Conservation (phyloP, 2,113 vertebrate genomes). For the Platichthys flesus region DNA sequence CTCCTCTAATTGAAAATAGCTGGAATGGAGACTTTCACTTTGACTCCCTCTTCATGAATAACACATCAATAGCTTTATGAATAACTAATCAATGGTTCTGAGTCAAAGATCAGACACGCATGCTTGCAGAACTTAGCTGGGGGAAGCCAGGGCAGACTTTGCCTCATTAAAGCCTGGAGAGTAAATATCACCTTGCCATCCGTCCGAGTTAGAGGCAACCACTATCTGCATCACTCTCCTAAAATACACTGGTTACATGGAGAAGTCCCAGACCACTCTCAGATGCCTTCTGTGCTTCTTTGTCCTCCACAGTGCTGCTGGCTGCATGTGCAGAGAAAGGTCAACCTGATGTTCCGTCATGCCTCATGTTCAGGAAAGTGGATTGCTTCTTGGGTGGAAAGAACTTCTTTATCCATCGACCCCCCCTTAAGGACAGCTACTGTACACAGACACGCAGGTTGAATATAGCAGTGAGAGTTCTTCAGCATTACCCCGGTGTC, state of each 20-base stretch:
- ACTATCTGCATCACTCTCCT: constrained; percentile 4
- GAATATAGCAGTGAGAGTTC: background rate
- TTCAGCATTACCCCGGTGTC: background rate
- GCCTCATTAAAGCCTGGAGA: constrained; percentile 51
- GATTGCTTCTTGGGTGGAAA: constrained; percentile 9
- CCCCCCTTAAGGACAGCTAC: background rate
- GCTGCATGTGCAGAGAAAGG: constrained; percentile 22
- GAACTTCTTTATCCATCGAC: background rate
- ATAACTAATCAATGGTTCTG: constrained; percentile 57
- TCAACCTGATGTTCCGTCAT: constrained; percentile 2
- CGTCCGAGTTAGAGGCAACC: constrained; percentile 10
- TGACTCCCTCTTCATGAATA: constrained; percentile 61
- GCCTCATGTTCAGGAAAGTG: background rate
- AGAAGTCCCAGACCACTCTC: background rate
- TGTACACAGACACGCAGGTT: background rate
- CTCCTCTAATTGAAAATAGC: constrained; percentile 54
- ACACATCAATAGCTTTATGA: constrained; percentile 66
- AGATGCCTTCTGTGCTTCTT: background rate
- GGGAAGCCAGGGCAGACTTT: constrained; percentile 43
- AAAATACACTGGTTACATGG: background rate
- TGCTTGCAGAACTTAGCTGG: constrained; percentile 18
- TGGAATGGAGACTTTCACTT: constrained; percentile 51
- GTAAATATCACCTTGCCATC: constrained; percentile 52
- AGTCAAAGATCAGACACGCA: constrained; percentile 51
- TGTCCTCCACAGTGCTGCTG: constrained; percentile 1